Conservation (phyloP, 1,140 invertebrate species). For the Musca domestica region DNA sequence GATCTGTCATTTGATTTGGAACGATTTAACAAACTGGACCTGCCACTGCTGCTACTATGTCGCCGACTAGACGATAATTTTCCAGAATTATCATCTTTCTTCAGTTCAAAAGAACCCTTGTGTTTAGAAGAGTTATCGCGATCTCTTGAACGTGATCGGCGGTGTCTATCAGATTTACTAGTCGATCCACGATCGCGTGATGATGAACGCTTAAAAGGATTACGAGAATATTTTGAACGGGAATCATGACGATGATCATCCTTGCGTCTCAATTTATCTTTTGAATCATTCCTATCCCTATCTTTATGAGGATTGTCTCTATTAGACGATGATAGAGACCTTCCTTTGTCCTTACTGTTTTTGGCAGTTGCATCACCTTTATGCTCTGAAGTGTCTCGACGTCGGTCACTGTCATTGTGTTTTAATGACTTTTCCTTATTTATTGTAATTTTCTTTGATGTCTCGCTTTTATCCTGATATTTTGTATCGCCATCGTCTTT, state of each 20-base stretch:
- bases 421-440: background rate
- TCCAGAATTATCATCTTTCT: slow-evolving; percentile 5
- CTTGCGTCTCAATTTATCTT: too few relatives aligned
- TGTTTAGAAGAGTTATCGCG: background rate
- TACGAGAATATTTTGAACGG: background rate
- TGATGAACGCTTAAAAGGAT: slow-evolving; percentile 6
- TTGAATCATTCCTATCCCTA: background rate
- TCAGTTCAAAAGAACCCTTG: background rate
- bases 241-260: background rate
- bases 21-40: background rate
- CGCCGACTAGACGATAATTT: background rate
- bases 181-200: background rate
- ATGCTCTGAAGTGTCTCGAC: background rate
- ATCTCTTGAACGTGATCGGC: background rate
- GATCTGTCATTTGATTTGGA: slow-evolving; percentile 1
- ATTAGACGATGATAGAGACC: background rate
- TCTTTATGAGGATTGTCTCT: background rate
- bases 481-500: too few relatives aligned
- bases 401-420: background rate
- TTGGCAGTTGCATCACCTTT: background rate
- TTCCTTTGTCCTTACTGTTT: background rate
- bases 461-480: too few relatives aligned
- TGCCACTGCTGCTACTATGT: background rate
- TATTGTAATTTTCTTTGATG: too few relatives aligned
- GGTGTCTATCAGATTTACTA: background rate